Percentiles rank a stretch among this genome's conserved stretches.
These are phyloP conservation scores for Cerceris ruficornis DNA, from an alignment of 2,888 invertebrate species.

Conservation along the genomic window DNA sequence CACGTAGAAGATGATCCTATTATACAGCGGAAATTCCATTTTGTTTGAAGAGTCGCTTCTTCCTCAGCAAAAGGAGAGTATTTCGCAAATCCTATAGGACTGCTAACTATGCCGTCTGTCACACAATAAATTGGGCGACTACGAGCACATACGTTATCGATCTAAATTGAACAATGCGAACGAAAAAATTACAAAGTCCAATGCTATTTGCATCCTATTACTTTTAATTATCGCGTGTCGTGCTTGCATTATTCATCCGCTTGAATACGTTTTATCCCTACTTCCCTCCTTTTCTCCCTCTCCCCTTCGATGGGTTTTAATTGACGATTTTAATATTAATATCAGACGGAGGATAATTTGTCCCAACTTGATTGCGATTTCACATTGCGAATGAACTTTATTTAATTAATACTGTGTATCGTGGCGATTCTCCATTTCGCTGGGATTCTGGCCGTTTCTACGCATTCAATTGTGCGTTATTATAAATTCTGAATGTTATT, in stretches of 20 bases:
- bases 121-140: neutral
- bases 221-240: slow-evolving; percentile 27
- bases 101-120: neutral
- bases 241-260: slow-evolving; percentile 2
- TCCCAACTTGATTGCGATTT: neutral
- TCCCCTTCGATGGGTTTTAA: neutral
- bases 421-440: too few species aligned
- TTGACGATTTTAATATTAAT: neutral
- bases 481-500: too few species aligned
- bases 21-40: slow-evolving; percentile 12
- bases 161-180: too few species aligned
- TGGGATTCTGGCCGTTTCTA: too few species aligned
- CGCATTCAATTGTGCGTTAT: too few species aligned
- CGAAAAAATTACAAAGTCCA: neutral
- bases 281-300: neutral
- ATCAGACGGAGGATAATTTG: neutral
- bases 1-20: slow-evolving; percentile 34
- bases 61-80: slow-evolving; percentile 8
- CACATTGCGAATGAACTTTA: neutral
- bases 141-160: neutral
- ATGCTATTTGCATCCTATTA: slow-evolving; percentile 33
- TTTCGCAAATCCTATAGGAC: neutral
- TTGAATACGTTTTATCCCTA: neutral
- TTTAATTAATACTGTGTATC: neutral
- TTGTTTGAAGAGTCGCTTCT: slow-evolving; percentile 11